phyloP scores from a whole-genome alignment of 2,888 invertebrate genomes.

The Lithophane socia region DNA sequence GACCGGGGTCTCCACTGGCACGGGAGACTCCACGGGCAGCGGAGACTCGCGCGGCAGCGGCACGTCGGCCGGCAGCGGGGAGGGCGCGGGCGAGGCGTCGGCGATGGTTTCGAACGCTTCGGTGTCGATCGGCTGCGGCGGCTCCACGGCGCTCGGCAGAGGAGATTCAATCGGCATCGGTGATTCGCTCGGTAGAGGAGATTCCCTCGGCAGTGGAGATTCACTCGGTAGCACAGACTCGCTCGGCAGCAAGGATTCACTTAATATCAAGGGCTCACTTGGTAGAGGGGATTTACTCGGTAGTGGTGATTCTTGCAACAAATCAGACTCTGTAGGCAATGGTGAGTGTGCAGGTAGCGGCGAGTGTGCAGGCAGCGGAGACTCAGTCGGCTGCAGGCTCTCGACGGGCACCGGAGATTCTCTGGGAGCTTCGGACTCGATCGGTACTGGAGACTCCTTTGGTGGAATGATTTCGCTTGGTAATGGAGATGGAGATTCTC shows the following conservation, averaged over 20 bases:
- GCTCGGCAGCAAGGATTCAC: constrained; percentile 59
- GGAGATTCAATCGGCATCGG: constrained; percentile 60
- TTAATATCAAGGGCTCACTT: constrained; percentile 61
- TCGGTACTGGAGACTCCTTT: constrained; percentile 39
- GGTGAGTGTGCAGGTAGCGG: constrained; percentile 50
- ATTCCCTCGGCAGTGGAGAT: constrained; percentile 64
- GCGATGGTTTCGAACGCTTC: constrained; percentile 29
- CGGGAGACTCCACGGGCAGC: constrained; percentile 49
- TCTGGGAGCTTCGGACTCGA: constrained; percentile 33
- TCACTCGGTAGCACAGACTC: constrained; percentile 57
- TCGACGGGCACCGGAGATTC: constrained; percentile 43
- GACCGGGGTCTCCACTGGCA: constrained; percentile 6
- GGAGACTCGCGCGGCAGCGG: constrained; percentile 63
- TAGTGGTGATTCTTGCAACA: constrained; percentile 61
- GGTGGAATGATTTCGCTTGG: constrained; percentile 60
- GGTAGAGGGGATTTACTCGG: constrained; percentile 64
- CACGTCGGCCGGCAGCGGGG: constrained; percentile 63
- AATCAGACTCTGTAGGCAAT: constrained; percentile 57
- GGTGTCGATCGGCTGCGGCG: constrained; percentile 28
- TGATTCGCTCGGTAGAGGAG: constrained; percentile 63
- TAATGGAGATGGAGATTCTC: constrained; percentile 55
- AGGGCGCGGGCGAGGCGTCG: constrained; percentile 40
- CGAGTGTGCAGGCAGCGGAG: constrained; percentile 51
- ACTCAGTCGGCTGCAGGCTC: constrained; percentile 49
- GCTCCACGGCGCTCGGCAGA: constrained; percentile 45